Percentiles rank a stretch among this genome's conserved stretches.
Conservation (phyloP, 2,113 vertebrate genomes). For the Dipodomys merriami region DNA sequence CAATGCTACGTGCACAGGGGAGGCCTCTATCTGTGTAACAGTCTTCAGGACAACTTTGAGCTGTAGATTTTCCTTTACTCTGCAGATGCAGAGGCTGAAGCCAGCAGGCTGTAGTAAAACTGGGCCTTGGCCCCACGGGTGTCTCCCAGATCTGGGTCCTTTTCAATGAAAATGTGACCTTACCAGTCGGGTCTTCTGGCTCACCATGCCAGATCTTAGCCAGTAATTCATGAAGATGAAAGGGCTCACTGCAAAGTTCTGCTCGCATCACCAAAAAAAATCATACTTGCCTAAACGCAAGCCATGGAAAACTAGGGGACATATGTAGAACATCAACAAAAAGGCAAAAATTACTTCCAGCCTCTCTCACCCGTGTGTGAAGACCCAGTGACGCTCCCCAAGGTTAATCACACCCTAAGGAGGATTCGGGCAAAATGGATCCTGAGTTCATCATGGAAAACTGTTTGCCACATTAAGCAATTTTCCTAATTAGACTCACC, state of each 20-base stretch:
- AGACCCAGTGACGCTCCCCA: neutral
- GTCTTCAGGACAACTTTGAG: neutral
- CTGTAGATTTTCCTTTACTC: neutral
- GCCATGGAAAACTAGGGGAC: conserved; percentile 47
- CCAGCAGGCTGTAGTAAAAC: neutral
- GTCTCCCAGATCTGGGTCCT: neutral
- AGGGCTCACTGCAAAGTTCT: conserved; percentile 24
- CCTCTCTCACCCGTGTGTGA: conserved; percentile 27
- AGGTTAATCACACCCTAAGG: neutral
- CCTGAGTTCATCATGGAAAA: conserved; percentile 54
- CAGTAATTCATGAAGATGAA: neutral
- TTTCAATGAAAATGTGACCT: neutral
- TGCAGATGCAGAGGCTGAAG: neutral
- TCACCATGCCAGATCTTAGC: neutral
- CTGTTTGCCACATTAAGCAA: conserved; percentile 10
- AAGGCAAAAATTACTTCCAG: conserved; percentile 64
- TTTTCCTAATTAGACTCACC: conserved; percentile 40
- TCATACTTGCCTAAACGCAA: conserved; percentile 52
- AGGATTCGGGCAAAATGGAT: conserved; percentile 40
- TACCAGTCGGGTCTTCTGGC: neutral
- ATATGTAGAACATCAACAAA: conserved; percentile 7
- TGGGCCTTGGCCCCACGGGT: neutral
- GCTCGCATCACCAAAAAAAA: conserved; percentile 45
- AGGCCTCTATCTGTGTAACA: neutral
- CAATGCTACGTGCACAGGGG: neutral